A percentile compares a stretch with the other conserved stretches of the same genome.
Evolutionary conservation across 2,113 vertebrate species (phyloP).

Genomic region (Gambusia affinis): DNA sequence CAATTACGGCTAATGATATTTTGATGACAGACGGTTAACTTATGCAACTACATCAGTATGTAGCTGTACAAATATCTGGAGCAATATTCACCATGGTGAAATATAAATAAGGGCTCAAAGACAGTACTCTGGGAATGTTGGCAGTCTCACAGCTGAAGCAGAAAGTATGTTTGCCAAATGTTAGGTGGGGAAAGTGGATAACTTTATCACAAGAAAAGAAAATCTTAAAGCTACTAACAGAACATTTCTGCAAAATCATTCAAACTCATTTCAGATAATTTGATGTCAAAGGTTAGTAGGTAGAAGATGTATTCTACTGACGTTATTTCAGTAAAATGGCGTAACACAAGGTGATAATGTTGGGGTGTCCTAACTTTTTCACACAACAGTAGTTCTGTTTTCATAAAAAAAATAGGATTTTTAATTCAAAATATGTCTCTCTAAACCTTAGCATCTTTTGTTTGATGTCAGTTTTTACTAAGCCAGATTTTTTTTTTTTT

Average conservation of each 20-base stretch:
- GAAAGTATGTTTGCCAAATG: too few species aligned
- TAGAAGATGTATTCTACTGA: not conserved
- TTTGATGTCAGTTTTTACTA: not conserved
- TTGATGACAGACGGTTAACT: slow-evolving; percentile 73
- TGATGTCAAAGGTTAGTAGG: not conserved
- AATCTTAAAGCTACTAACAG: too few species aligned
- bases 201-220: too few species aligned
- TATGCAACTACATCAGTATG: slow-evolving; percentile 49
- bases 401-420: not conserved
- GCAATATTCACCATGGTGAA: slow-evolving; percentile 19
- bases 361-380: not conserved
- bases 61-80: slow-evolving; percentile 57
- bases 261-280: too few species aligned
- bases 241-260: too few species aligned
- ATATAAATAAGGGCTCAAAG: slow-evolving; percentile 11
- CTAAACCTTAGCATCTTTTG: too few species aligned
- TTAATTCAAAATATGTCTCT: not conserved
- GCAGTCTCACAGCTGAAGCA: not conserved
- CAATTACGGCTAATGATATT: slow-evolving; percentile 74
- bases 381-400: not conserved
- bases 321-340: not conserved
- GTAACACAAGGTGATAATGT: not conserved
- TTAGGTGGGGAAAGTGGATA: too few species aligned
- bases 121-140: slow-evolving; percentile 20
- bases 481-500: not conserved